Evolutionary conservation across 2,113 vertebrate species (phyloP).

Genomic region (Colistium nudipinnis): DNA sequence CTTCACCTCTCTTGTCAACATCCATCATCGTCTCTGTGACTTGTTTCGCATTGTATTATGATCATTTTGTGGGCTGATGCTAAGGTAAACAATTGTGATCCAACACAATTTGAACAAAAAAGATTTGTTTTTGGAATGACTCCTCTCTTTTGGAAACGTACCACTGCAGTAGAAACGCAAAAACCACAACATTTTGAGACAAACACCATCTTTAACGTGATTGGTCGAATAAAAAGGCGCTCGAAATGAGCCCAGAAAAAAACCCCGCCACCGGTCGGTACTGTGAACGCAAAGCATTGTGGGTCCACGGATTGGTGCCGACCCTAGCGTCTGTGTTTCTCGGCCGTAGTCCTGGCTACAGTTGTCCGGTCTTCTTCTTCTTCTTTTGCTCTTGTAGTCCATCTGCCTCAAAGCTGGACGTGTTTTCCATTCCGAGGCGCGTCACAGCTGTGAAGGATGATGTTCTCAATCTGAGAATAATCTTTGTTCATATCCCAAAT

Average conservation of each 20-base stretch:
- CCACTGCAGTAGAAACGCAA: no score
- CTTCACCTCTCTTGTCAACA: not conserved
- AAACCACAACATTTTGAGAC: no score
- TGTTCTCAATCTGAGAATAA: constrained; percentile 16
- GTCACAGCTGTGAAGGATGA: not conserved
- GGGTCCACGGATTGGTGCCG: not conserved
- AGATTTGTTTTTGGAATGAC: no score
- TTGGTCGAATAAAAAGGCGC: no score
- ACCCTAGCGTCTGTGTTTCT: not conserved
- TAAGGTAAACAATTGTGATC: no score
- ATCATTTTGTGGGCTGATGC: no score
- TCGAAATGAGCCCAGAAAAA: no score
- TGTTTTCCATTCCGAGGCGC: not conserved
- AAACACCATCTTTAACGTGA: no score
- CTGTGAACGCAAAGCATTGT: not conserved
- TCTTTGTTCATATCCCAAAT: constrained; percentile 24
- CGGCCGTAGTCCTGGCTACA: not conserved
- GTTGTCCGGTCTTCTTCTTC: no score
- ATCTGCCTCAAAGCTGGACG: not conserved
- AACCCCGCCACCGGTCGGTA: not conserved
- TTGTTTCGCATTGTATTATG: no score
- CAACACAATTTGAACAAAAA: no score
- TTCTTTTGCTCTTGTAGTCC: not conserved
- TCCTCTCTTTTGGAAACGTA: no score
- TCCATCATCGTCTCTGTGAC: not conserved